A percentile compares a stretch with the other conserved stretches of the same genome.
Evolutionary conservation across 2,113 vertebrate species (phyloP).

Genomic region (Cyanoliseus patagonus): DNA sequence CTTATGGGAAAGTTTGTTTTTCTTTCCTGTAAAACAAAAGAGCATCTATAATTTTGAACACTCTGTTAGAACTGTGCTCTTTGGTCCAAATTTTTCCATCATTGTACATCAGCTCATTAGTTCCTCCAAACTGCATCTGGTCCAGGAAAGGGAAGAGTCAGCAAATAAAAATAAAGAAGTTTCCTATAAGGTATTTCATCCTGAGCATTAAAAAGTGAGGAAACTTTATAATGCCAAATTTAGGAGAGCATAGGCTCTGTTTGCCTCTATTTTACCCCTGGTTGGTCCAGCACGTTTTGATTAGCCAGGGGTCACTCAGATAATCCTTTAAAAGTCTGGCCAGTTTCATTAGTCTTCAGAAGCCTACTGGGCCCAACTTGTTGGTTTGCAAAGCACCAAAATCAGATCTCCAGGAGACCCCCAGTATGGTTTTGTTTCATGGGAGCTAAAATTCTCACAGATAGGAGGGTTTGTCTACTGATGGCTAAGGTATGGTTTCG

Average conservation of each 20-base stretch:
- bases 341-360: not conserved
- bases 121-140: not conserved
- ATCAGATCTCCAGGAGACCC: not conserved
- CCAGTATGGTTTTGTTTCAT: not conserved
- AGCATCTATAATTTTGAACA: accelerated
- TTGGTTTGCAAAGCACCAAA: not conserved
- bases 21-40: not conserved
- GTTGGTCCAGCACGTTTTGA: not conserved
- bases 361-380: not conserved
- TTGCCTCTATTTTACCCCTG: not conserved
- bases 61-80: not conserved
- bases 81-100: not conserved
- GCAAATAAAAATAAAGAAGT: not conserved
- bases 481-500: not conserved
- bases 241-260: not conserved
- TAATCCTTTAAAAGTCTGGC: not conserved
- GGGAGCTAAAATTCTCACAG: not conserved
- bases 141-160: not conserved
- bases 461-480: not conserved
- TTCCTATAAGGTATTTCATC: not conserved
- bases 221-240: not conserved
- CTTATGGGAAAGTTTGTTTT: not conserved
- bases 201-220: not conserved
- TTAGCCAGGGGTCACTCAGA: not conserved
- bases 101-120: not conserved